Conservation (phyloP, 2,797 vertebrate species). For the Capromys pilorides region DNA sequence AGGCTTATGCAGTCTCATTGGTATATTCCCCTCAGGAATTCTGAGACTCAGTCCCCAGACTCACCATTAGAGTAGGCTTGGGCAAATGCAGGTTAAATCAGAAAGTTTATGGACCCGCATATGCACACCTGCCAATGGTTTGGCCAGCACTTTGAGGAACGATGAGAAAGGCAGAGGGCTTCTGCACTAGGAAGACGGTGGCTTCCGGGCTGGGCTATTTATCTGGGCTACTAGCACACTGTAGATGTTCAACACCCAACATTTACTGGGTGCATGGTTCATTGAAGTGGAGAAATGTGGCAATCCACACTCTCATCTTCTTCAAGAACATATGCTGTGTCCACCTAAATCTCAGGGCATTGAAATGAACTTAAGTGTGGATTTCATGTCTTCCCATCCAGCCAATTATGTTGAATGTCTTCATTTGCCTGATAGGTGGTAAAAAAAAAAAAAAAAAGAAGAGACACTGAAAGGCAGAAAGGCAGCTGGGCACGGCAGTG, state of each 20-base stretch:
- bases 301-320: slow-evolving; percentile 19
- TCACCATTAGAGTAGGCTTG: neutral
- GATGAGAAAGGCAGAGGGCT: neutral
- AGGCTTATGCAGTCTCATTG: neutral
- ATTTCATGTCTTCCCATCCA: slow-evolving; percentile 63
- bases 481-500: neutral
- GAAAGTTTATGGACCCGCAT: neutral
- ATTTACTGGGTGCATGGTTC: neutral
- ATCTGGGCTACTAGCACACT: neutral
- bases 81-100: neutral
- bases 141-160: neutral
- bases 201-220: neutral
- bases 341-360: neutral
- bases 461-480: neutral
- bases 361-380: neutral
- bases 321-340: neutral
- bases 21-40: slow-evolving; percentile 12
- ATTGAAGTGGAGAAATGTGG: neutral
- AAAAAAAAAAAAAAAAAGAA: neutral
- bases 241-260: neutral
- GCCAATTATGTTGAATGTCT: neutral
- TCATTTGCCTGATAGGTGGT: slow-evolving; percentile 53
- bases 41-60: neutral
- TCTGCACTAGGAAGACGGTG: neutral
- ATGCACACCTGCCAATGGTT: neutral